Evolutionary conservation across 2,888 invertebrate genomes (phyloP), one percentile per base, ranked within the genome.

Genomic region (Nomada ruficornis): DNA sequence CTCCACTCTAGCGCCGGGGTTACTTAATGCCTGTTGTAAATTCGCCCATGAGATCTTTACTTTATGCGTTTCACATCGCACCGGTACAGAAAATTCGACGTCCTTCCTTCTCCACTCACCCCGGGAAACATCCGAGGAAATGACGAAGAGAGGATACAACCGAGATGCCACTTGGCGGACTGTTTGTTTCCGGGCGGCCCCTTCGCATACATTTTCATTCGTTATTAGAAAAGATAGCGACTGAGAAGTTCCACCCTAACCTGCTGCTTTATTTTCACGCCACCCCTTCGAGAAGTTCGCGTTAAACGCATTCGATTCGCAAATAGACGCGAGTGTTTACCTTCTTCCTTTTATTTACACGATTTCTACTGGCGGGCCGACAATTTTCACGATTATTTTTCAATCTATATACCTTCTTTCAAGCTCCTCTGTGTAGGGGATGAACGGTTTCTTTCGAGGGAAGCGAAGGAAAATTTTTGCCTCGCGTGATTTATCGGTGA

Each of bases 161-260:
- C 63, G 81, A 36, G 80, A 86, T 72, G 60, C 64, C 80, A 76
- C 80, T 84, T 70, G 63, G 70, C 54, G 69, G 60, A 83, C 80
- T 83, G 75, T 78, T 84, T 78, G 77, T 60, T 70, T 59, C 59
- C 73, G 52, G 36, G 20, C 44, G 59, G 29, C 59, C 74, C 29
- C 77, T 59, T 20, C 68, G 80, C 72, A 75, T 86, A 80, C 76
- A 86, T 83, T 86, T 80, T 80, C 86, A 84, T 86, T 80, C 70
- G 67, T 79, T 70, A 62, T 68, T 69, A 67, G 77, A 84, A 76
- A 77, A 70, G 72, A 83, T 75, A 83, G 70, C 60, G 70, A 59
- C 77, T 59, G 50, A 70, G 80, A 78, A 77, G 60, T 77, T 77
- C 60, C 62, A 52, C 60, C 52, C 63, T 15, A 47, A 47, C 55